Evolutionary conservation across 2,113 vertebrate species (phyloP).

Genomic region (Theristicus caerulescens): DNA sequence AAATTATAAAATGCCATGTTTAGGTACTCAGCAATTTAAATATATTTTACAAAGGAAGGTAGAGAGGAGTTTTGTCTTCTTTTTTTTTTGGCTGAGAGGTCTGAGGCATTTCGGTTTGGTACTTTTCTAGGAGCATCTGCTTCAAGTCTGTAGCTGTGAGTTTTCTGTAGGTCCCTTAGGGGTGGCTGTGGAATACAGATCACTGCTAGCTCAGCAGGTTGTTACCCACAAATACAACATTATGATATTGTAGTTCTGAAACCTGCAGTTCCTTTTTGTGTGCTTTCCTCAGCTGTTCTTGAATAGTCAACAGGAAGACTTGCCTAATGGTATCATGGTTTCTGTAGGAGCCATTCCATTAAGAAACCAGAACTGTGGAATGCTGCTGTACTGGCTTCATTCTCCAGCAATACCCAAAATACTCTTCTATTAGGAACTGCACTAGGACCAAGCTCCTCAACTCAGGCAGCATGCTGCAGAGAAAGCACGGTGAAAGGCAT

Average conservation of each 20-base stretch:
- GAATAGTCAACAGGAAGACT: not conserved
- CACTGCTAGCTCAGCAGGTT: not conserved
- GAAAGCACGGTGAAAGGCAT: not conserved
- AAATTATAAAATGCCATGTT: not conserved
- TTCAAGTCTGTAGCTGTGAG: not conserved
- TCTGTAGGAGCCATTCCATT: not conserved
- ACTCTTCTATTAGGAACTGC: not conserved
- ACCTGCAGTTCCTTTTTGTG: not conserved
- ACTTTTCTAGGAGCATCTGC: not conserved
- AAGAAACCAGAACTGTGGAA: not conserved
- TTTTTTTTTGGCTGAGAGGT: not conserved
- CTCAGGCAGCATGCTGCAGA: not conserved
- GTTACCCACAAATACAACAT: not conserved
- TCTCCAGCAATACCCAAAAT: not conserved
- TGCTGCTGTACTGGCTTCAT: not conserved
- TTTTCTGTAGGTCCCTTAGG: not conserved
- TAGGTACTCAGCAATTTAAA: not conserved
- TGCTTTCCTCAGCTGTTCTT: not conserved
- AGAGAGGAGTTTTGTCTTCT: not conserved
- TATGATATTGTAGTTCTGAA: not conserved
- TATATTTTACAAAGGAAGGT: not conserved
- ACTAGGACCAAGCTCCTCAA: not conserved
- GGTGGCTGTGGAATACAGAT: not conserved
- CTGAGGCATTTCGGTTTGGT: not conserved
- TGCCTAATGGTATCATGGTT: not conserved